phyloP scores from a whole-genome alignment of 2,113 vertebrate species.

The Connochaetes taurinus region DNA sequence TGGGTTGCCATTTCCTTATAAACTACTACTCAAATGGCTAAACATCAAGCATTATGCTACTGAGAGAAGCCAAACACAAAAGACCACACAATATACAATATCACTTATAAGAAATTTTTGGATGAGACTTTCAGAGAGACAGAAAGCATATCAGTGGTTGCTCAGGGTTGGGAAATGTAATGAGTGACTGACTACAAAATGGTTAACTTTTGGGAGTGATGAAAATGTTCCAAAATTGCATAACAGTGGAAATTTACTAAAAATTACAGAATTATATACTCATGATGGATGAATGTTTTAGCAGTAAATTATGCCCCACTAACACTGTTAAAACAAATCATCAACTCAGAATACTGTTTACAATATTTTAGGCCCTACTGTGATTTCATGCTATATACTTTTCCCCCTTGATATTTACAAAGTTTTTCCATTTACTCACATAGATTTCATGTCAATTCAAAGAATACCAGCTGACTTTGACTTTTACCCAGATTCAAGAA shows the following conservation, averaged over 20 bases:
- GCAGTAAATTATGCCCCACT: not conserved
- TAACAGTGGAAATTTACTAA: not conserved
- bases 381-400: not conserved
- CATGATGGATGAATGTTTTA: not conserved
- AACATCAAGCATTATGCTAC: not conserved
- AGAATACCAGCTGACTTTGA: not conserved
- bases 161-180: not conserved
- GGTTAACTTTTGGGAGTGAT: not conserved
- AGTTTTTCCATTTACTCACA: not conserved
- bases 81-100: not conserved
- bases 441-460: not conserved
- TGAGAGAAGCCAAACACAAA: not conserved
- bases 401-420: not conserved
- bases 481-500: constrained; percentile 12
- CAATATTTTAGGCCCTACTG: not conserved
- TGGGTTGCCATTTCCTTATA: not conserved
- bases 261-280: not conserved
- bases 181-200: not conserved
- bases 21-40: not conserved
- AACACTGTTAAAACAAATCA: not conserved
- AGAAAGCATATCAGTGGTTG: not conserved
- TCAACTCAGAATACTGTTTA: not conserved
- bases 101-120: not conserved
- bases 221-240: not conserved
- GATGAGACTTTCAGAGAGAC: not conserved